Conservation (phyloP, 2,113 vertebrate species). For the Cheilinus undulatus region DNA sequence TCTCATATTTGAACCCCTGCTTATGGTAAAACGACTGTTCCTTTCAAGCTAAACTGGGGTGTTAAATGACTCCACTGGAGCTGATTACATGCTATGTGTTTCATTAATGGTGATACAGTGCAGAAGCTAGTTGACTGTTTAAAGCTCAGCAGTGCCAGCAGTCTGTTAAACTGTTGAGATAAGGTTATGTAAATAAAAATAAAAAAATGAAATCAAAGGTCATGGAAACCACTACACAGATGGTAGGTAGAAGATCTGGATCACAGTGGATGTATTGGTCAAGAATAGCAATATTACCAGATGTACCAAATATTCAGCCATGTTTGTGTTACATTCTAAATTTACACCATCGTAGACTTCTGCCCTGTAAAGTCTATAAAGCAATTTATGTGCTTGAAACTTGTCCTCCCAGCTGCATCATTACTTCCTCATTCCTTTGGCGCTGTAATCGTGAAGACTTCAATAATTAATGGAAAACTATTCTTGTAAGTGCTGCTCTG, state of each 20-base stretch:
- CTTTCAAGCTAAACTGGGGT: too few species aligned
- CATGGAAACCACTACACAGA: not conserved
- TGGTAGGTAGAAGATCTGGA: not conserved
- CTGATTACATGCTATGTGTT: not conserved
- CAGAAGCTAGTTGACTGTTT: not conserved
- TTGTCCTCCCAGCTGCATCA: conserved; percentile 42
- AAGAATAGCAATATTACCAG: not conserved
- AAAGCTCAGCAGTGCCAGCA: not conserved
- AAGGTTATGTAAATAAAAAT: not conserved
- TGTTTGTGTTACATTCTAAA: not conserved
- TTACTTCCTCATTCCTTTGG: conserved; percentile 31
- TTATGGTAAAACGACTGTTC: too few species aligned
- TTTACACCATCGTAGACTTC: not conserved
- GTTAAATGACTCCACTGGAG: too few species aligned
- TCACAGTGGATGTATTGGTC: too few species aligned
- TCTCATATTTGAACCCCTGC: too few species aligned
- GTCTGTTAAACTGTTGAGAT: not conserved
- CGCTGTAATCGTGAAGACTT: conserved; percentile 17
- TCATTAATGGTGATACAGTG: not conserved
- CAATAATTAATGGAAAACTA: conserved; percentile 62
- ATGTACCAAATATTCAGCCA: not conserved
- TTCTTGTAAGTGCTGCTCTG: conserved; percentile 46
- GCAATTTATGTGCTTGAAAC: conserved; percentile 44
- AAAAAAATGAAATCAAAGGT: not conserved
- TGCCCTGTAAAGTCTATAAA: conserved; percentile 23